Evolutionary conservation across 2,113 vertebrate genomes (phyloP), one percentile per base, ranked within the genome.

Genomic region (Ellobius talpinus): DNA sequence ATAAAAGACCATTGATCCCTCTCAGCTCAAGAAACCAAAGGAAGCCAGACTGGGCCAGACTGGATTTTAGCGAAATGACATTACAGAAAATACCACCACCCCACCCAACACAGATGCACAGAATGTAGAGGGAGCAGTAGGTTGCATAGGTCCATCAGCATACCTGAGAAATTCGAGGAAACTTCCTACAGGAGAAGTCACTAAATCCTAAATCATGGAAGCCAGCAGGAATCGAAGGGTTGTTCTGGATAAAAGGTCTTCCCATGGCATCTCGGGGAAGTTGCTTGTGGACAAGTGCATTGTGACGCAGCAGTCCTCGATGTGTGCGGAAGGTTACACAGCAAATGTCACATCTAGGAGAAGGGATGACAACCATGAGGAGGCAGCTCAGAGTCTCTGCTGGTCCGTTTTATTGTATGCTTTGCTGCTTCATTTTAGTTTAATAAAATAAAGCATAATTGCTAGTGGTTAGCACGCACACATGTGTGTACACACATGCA

Each of bases 191-290:
- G 98, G 99, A 99, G 98, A 99, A 99, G 98, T 99, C 99, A 0
- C 99, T 99, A 99, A 99, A 99, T 94, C 99, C 99, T 96, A 99
- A 98, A 97, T 99, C 99, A 0, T 99, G 99, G 99, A 99, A 99
- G 97, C 99, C 99, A 52, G 99, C 99, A 0, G 99, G 99, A 98
- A 99, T 99, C 3, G 99, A 99, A 96, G 99, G 99, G 98, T 99
- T 99, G 99, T 98, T 99, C 98, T 99, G 99, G 98, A 99, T 99
- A 98, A 99, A 99, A 93, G 99, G 99, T 21, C 98, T 99, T 77
- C 99, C 99, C 63, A 95, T 98, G 2, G 99, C 99, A 91, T 99
- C 99, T 82, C 99, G 99, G 96, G 99, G 99, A 97, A 99, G 99
- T 91, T 99, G 99, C 97, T 99, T 99, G 98, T 99, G 99, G 95